Evolutionary conservation across 2,797 vertebrate genomes (phyloP).

Genomic region (Allobates femoralis): DNA sequence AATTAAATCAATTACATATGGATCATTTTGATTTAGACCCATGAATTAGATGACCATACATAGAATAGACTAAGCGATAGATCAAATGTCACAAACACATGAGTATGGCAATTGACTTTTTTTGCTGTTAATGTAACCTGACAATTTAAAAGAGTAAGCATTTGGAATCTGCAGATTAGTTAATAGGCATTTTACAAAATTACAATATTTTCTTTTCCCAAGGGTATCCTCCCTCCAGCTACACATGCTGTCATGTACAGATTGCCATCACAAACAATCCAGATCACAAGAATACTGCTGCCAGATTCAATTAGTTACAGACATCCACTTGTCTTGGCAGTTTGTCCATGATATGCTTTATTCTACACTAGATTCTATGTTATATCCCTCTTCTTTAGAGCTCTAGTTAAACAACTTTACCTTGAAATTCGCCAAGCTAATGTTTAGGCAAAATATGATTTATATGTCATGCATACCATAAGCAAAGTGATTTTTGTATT

Average conservation of each 20-base stretch:
- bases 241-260: slow-evolving; percentile 53
- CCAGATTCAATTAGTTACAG: slow-evolving; percentile 51
- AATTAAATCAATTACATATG: background rate
- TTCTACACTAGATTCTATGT: slow-evolving; percentile 6
- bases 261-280: slow-evolving; percentile 59
- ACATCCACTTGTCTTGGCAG: slow-evolving; percentile 30
- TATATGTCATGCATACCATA: slow-evolving; percentile 32
- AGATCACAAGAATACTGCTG: slow-evolving; percentile 50
- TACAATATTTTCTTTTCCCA: slow-evolving; percentile 48
- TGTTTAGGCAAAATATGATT: slow-evolving; percentile 21
- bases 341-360: slow-evolving; percentile 19
- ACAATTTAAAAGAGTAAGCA: slow-evolving; percentile 16
- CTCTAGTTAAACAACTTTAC: slow-evolving; percentile 27
- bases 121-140: slow-evolving; percentile 13
- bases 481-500: slow-evolving; percentile 42
- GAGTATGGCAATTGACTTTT: slow-evolving; percentile 8
- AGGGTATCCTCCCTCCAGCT: slow-evolving; percentile 15
- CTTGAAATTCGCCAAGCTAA: slow-evolving; percentile 12
- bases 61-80: background rate
- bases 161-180: slow-evolving; percentile 6
- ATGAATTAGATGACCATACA: background rate
- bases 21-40: background rate
- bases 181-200: slow-evolving; percentile 30
- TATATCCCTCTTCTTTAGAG: slow-evolving; percentile 10
- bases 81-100: slow-evolving; percentile 1